phyloP scores from a whole-genome alignment of 1,140 invertebrate genomes.

The Orchestia grillus region DNA sequence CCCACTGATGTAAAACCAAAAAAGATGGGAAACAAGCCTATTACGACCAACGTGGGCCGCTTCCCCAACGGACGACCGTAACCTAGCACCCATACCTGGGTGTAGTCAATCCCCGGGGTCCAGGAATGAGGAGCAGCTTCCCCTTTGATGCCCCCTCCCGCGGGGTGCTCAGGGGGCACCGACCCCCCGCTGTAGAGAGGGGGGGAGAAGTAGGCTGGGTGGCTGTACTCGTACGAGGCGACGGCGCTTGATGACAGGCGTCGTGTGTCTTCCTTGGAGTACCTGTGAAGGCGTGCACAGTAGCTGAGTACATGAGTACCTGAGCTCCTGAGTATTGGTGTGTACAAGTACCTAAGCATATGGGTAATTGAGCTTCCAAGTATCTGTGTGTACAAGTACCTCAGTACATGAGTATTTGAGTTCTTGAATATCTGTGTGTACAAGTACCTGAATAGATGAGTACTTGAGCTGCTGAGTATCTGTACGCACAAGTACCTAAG shows the following conservation, averaged over 20 bases:
- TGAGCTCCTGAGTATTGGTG: neutral
- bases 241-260: neutral
- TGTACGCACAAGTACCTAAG: no score
- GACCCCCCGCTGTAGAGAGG: neutral
- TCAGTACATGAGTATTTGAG: neutral
- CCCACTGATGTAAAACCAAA: no score
- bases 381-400: neutral
- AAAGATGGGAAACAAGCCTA: no score
- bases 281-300: neutral
- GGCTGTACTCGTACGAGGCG: neutral
- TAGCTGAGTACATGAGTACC: neutral
- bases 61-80: no score
- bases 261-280: neutral
- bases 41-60: no score
- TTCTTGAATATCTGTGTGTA: neutral
- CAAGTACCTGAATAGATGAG: neutral
- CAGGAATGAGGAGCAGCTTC: constrained; percentile 1
- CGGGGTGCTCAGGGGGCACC: neutral
- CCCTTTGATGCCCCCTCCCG: neutral
- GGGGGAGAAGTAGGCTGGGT: neutral
- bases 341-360: neutral
- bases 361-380: neutral
- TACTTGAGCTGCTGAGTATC: neutral
- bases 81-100: neutral
- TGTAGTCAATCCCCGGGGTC: neutral